Percentiles rank a stretch among this genome's conserved stretches.
phyloP scores from a whole-genome alignment of 2,888 invertebrate genomes.

The Trichogramma evanescens region DNA sequence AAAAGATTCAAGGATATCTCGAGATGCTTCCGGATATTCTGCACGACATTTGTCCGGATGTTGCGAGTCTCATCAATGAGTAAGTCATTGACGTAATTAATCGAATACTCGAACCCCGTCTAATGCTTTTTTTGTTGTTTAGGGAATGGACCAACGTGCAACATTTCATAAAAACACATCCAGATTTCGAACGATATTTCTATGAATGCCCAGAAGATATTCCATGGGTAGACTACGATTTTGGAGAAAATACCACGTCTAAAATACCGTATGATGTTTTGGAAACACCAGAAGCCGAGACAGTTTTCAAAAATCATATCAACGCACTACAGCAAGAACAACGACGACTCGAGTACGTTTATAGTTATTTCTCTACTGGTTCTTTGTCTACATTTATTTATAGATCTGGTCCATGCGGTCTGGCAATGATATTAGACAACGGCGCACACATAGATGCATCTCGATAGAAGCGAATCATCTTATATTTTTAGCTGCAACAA shows the following conservation, averaged over 20 bases:
- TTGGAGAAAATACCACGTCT: conserved; percentile 61
- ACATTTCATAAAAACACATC: conserved; percentile 78
- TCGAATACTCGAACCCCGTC: background rate
- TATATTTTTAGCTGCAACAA: no score
- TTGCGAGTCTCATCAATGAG: conserved; percentile 48
- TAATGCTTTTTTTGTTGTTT: conserved; percentile 28
- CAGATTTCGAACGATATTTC: conserved; percentile 91
- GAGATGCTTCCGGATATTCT: conserved; percentile 70
- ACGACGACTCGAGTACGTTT: conserved; percentile 80
- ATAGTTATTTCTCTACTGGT: background rate
- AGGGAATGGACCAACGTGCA: conserved; percentile 87
- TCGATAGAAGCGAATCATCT: background rate
- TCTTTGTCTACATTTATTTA: no score
- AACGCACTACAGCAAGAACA: conserved; percentile 88
- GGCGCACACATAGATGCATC: background rate
- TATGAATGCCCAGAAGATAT: conserved; percentile 73
- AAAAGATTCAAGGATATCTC: conserved; percentile 70
- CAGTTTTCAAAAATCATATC: conserved; percentile 83
- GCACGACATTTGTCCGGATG: conserved; percentile 71
- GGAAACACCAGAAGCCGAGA: conserved; percentile 85
- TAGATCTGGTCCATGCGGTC: no score
- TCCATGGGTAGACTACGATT: conserved; percentile 69
- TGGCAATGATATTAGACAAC: no score
- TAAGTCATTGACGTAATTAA: conserved; percentile 27
- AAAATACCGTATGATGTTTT: conserved; percentile 90